Base-by-base conservation (phyloP, 2,113 vertebrate genomes). In the Microtus montanus region DNA sequence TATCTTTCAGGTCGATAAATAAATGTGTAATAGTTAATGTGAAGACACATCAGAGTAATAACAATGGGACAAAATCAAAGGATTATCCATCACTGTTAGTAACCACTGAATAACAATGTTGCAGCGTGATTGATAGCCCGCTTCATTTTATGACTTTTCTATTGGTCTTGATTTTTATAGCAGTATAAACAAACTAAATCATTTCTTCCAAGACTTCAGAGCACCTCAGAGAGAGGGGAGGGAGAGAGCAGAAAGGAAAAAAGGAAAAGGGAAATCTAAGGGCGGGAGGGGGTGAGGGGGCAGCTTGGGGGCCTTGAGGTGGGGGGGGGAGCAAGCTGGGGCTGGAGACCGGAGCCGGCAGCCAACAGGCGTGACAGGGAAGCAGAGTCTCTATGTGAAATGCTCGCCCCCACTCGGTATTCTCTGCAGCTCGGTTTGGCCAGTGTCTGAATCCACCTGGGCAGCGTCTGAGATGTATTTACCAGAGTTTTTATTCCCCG, bases 131-230 rank as follows among this genome's bases (percentile, higher is more conserved):
- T 99, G 99, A 99, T 99, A 98, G 99, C 96, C 98, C 98, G 98
- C 98, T 99, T 98, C 98, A 94, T 99, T 99, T 99, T 99, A 99
- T 98, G 99, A 99, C 99, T 99, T 99, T 99, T 99, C 99, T 98
- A 99, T 98, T 98, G 98, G 99, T 98, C 98, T 98, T 98, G 97
- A 98, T 98, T 99, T 99, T 99, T 99, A 99, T 99, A 98, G 99
- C 99, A 99, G 99, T 98, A 98, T 99, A 99, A 99, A 99, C 99
- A 99, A 98, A 98, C 98, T 99, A 99, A 99, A 99, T 99, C 98
- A 99, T 98, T 99, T 98, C 98, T 99, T 98, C 97, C 89, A 97
- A 98, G 97, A 97, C 98, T 97, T 98, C 98, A 97, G 98, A 97
- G 98, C 94, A 96, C 98, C 95, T 97, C 95, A 91, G 87, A 87